A percentile compares a stretch with the other conserved stretches of the same genome.
These are phyloP conservation scores for Sinocyclocheilus maitianheensis DNA, from an alignment of 2,113 vertebrate species.

Conservation along the genomic window DNA sequence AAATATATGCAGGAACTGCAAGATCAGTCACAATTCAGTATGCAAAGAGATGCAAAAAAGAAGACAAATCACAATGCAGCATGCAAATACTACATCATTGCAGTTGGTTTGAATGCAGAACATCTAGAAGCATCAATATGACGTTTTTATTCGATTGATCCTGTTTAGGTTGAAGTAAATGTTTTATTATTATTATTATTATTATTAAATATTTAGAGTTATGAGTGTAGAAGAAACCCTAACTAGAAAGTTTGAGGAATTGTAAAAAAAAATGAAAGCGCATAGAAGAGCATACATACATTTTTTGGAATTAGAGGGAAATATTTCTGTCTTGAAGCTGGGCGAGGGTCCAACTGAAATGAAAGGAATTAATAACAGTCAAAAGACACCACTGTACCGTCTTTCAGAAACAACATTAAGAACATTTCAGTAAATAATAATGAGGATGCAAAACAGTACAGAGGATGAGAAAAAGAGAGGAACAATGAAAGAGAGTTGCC, in stretches of 20 bases:
- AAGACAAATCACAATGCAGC: neutral
- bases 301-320: constrained; percentile 58
- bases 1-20: neutral
- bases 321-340: constrained; percentile 58
- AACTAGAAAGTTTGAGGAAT: neutral
- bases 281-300: constrained; percentile 42
- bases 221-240: neutral
- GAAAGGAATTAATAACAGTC: constrained; percentile 11
- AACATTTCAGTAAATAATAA: neutral
- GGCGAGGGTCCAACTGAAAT: constrained; percentile 53
- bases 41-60: neutral
- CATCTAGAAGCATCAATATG: neutral
- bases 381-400: too few relatives aligned
- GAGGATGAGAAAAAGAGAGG: neutral
- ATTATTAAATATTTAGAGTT: neutral
- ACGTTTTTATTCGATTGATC: neutral
- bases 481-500: neutral
- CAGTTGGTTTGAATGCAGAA: neutral
- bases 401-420: neutral
- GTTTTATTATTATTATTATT: too few relatives aligned
- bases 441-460: neutral
- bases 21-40: neutral
- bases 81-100: neutral
- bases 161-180: too few relatives aligned
- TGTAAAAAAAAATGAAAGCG: neutral